phyloP scores from a whole-genome alignment of 2,888 invertebrate species.

The Eupeodes luniger region DNA sequence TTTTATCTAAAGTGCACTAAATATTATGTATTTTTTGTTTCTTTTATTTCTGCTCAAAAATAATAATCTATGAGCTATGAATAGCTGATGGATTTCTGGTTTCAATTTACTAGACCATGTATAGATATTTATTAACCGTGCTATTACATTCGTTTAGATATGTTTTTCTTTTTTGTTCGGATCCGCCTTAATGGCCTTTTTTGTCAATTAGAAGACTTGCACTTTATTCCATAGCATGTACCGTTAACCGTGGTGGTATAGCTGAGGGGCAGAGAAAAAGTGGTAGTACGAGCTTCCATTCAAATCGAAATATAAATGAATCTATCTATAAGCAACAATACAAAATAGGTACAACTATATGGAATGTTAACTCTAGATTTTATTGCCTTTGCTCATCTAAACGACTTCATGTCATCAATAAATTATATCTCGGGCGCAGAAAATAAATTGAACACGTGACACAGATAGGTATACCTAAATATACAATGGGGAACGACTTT shows the following conservation, averaged over 20 bases:
- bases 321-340: background rate
- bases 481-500: constrained; percentile 47
- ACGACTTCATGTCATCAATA: constrained; percentile 64
- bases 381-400: constrained; percentile 59
- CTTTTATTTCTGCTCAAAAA: background rate
- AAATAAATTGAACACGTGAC: constrained; percentile 71
- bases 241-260: background rate
- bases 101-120: constrained; percentile 16
- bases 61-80: constrained; percentile 20
- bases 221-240: background rate
- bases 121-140: background rate
- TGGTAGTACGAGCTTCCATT: constrained; percentile 25
- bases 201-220: constrained; percentile 26
- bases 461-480: constrained; percentile 34
- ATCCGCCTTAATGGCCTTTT: constrained; percentile 47
- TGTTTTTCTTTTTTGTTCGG: background rate
- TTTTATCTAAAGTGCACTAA: background rate
- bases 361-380: constrained; percentile 56
- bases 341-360: constrained; percentile 33
- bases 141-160: background rate
- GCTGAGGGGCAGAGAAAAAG: background rate
- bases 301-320: constrained; percentile 29
- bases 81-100: constrained; percentile 11
- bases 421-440: constrained; percentile 53
- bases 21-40: background rate